Evolutionary conservation across 2,888 invertebrate species (phyloP), one percentile per base, ranked within the genome.

Genomic region (Thumatha senex): DNA sequence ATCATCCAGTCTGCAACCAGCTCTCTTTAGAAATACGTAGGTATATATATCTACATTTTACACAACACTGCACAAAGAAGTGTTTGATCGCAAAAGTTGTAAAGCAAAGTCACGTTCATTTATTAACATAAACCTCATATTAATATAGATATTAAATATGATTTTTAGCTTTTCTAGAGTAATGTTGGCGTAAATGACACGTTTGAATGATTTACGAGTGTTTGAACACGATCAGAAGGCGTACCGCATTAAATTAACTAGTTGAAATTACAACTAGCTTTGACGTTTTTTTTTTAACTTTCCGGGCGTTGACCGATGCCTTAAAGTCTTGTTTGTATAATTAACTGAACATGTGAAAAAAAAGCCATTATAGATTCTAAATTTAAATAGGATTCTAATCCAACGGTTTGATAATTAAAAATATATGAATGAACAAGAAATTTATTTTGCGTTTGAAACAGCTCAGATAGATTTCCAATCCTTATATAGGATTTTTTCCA

Each of bases 221-320:
- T 59, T 53, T 62, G 57, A 40, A 29, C 31, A 44, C 43, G 44
- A 24, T 40, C 11, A 46, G 55, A 55, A 65, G 54, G 59, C 56
- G 54, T 47, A 39, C 36, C 40, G 43, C 33, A 46, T 56, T 56
- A 50, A 56, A 57, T 53, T 59, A 15, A 31, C 34, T 10, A 51
- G 44, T 42, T 59, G 51, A 56, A 54, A 62, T 59, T 59, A 59
- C 65, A 64, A 64, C 54, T 61, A 64, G 56, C 33, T 36, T 33
- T 10, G 15, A 42, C 40, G 42, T 44, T 51, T 50, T 60, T 31
- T 38, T 48, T 24, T 24, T 24, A 18, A 55, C 51, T 63, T 49
- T 46, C 34, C 12, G 51, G 45, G 40, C 50, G 39, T 38, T 54
- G 54, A 24, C 44, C 8, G 30, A 8, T 29, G 13, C 13, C 31